Base-by-base conservation (phyloP, 1,140 invertebrate genomes). In the Magallana angulata region DNA sequence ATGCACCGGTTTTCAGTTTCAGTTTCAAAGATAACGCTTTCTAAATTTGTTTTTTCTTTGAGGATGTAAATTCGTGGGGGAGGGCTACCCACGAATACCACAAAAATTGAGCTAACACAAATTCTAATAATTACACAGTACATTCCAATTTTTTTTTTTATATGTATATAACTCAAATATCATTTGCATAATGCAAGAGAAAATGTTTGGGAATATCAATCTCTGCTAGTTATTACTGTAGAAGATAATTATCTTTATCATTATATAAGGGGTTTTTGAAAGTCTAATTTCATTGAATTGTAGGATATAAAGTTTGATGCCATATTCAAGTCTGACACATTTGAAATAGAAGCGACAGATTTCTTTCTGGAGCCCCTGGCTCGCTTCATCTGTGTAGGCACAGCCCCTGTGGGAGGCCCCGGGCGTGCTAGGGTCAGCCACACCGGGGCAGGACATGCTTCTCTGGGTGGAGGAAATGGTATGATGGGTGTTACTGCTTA, bases 291-390 rank as follows among this genome's bases (percentile, higher is more conserved):
- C 62, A 64, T 64, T 64, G 62, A 64, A 0, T 64, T 64, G 62
- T 36, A 93, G 92, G 92, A 93, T 82, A 87, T 93, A 30, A 93
- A 93, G 64, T 93, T 91, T 76, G 83, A 85, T 24, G 91, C 91
- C n/a, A 83, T 86, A 36, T 92, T 92, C 57, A 90, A 86, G 83
- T 90, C 92, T 18, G 90, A 90, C 60, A 85, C 84, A 11, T 91
- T 92, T 85, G 84, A 88, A 64, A 89, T 93, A 24, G 82, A 91
- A 68, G 91, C 91, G 8, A 90, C 91, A 87, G 90, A 92, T 84
- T 92, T 93, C 80, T 90, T 88, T 81, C 87, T 92, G 14, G 92
- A 93, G 64, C 92, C 92, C 11, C 71, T 90, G 36, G 91, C 92
- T 7, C 86, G 71, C n/a, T 91, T 92, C 76, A 84, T 89, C 9